Percentiles rank a stretch among this genome's conserved stretches.
Conservation (phyloP, 2,113 vertebrate species). For the Heterotilapia buettikoferi region DNA sequence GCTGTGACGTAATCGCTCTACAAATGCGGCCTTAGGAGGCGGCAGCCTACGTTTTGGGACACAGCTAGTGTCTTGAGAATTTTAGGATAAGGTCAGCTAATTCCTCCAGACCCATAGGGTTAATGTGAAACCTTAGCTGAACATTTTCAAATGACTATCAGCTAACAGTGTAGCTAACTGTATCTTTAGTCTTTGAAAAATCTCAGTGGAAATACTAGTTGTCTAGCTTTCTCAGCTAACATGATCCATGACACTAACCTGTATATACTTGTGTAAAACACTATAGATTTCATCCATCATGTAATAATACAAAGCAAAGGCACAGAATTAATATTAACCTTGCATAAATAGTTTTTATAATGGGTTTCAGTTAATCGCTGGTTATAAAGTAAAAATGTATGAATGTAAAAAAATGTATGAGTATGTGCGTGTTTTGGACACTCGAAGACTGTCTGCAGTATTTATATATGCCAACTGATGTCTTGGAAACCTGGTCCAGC, state of each 20-base stretch:
- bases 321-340: not conserved
- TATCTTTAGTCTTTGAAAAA: not conserved
- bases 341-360: not conserved
- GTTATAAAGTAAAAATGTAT: not conserved
- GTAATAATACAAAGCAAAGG: not conserved
- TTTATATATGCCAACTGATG: not conserved
- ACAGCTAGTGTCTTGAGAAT: not conserved
- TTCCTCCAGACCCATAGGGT: not conserved
- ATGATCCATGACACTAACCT: not conserved
- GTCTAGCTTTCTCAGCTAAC: not conserved
- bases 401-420: not conserved
- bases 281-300: not conserved
- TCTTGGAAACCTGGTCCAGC: not conserved
- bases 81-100: not conserved
- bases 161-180: not conserved
- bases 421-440: not conserved
- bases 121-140: not conserved
- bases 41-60: not conserved
- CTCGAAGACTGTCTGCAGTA: not conserved
- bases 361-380: not conserved
- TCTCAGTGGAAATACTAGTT: not conserved
- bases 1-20: not conserved
- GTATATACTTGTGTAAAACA: not conserved
- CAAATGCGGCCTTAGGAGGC: not conserved
- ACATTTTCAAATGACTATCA: not conserved